Evolutionary conservation across 2,113 vertebrate genomes (phyloP), one percentile per base, ranked within the genome.

Genomic region (Corythornis cristatus): DNA sequence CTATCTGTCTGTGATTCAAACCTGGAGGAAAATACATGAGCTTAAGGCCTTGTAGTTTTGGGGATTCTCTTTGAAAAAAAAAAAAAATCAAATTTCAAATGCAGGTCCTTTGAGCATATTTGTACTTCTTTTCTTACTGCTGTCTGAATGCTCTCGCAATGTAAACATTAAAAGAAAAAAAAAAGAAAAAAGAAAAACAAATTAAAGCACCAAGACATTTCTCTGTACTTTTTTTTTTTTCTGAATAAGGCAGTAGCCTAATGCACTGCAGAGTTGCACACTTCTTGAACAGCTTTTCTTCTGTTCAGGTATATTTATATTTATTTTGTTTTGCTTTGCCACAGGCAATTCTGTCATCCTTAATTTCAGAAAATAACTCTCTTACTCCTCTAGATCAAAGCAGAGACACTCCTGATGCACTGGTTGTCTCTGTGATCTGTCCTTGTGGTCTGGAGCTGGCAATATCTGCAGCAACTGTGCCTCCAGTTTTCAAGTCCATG

Each of bases 241-340:
- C 60, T 57, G 74, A 35, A 14, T 20, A 73, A 50, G n/a, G 23
- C 18, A 65, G 45, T 83, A 60, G 40, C 51, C 56, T 91, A 94
- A 74, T 8, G 7, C 8, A 50, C 25, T 54, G 56, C 12, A 51
- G 35, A 71, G 53, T 72, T 71, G 26, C 22, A 71, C 12, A 77
- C 23, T 40, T 83, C 83, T 58, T 65, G 42, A 93, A 66, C 51
- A 89, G 35, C n/a, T 86, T 83, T 91, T 78, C 35, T 75, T 72
- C 46, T 58, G 7, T 84, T 91, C 28, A 43, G 37, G 35, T 71
- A 86, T 93, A 77, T 93, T 95, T 71, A 86, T 93, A 77, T 93
- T 95, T 91, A 84, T 93, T 60, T 95, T 84, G 37, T 70, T 93
- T 93, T 82, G 8, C 65, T 90, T 48, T 93, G 70, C 71, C 67